phyloP scores from a whole-genome alignment of 2,888 invertebrate genomes.

The Plutella xylostella region DNA sequence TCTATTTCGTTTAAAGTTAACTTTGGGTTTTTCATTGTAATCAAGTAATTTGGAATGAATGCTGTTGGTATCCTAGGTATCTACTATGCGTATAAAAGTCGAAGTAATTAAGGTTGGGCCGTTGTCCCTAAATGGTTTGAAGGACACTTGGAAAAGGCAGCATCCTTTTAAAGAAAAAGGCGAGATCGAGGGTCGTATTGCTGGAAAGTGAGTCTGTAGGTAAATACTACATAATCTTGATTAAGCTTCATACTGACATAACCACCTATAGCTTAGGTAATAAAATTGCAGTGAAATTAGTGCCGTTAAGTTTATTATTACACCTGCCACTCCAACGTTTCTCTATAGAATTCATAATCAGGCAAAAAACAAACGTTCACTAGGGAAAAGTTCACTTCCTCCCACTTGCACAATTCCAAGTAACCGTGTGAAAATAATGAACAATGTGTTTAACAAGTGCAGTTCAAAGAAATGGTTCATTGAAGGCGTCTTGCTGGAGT shows the following conservation, averaged over 20 bases:
- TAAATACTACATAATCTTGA: no score
- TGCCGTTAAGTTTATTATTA: no score
- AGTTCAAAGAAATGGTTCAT: conserved; percentile 55
- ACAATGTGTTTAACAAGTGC: conserved; percentile 41
- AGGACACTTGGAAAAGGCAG: conserved; percentile 37
- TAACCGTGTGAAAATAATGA: conserved; percentile 47
- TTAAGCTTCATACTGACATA: no score
- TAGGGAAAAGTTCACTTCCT: conserved; percentile 3
- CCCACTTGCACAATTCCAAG: conserved; percentile 13
- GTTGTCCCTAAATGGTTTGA: conserved; percentile 51
- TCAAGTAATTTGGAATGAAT: conserved; percentile 52
- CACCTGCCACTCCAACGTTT: background rate
- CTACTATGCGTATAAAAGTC: no score
- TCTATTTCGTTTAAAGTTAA: background rate
- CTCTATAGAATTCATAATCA: background rate
- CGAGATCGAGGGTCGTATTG: no score
- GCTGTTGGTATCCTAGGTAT: conserved; percentile 31
- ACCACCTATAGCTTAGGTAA: no score
- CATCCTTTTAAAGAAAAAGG: conserved; percentile 28
- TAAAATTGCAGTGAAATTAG: no score
- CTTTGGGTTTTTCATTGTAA: conserved; percentile 27
- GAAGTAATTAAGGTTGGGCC: conserved; percentile 46
- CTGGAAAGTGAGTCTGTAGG: no score
- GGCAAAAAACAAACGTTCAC: background rate
- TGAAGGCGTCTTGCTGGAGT: conserved; percentile 46